Percentiles rank a stretch among this genome's conserved stretches.
Conservation (phyloP, 2,113 vertebrate genomes). For the Scytalopus superciliaris region DNA sequence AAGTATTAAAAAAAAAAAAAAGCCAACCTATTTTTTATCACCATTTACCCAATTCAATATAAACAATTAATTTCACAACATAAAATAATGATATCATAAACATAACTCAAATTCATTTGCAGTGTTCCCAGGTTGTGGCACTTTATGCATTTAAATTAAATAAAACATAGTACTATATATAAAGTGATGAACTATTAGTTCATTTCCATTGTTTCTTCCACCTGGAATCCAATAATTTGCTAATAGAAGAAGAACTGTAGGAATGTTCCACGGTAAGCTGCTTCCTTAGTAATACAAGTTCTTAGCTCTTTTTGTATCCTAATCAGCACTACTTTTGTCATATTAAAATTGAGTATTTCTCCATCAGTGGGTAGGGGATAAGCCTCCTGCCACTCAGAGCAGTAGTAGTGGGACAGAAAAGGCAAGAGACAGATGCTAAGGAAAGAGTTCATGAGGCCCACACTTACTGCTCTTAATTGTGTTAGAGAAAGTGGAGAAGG, state of each 20-base stretch:
- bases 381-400: not conserved
- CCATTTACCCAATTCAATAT: not conserved
- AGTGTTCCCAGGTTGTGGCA: not conserved
- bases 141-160: constrained; percentile 27
- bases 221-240: not conserved
- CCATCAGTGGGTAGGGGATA: not conserved
- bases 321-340: not conserved
- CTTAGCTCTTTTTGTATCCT: not conserved
- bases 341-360: not conserved
- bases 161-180: no score
- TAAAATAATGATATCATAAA: not conserved
- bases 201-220: not conserved
- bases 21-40: not conserved
- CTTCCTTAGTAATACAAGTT: not conserved
- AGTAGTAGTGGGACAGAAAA: not conserved
- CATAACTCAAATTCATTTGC: not conserved
- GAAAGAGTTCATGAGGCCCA: not conserved
- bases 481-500: not conserved
- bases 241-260: not conserved
- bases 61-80: not conserved
- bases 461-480: rapidly evolving
- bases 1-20: no score
- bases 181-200: not conserved
- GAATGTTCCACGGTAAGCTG: not conserved
- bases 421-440: not conserved